A percentile compares a stretch with the other conserved stretches of the same genome.
Conservation (phyloP, 2,797 vertebrate species). For the Scomberomorus guttatus region DNA sequence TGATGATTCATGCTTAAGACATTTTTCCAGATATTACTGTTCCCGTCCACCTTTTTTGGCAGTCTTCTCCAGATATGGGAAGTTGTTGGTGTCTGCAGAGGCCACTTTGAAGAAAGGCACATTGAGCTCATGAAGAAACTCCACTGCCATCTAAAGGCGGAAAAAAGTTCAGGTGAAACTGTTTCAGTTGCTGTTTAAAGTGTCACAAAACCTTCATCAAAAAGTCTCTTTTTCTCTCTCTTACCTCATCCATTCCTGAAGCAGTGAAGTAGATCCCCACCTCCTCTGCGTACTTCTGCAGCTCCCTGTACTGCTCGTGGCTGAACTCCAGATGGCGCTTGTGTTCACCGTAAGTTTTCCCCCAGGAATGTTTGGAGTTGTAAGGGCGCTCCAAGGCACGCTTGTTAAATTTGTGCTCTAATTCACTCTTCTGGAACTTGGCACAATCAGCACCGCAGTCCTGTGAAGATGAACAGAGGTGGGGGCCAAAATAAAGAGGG, state of each 20-base stretch:
- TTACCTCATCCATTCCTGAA: constrained; percentile 98
- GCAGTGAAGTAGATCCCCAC: constrained; percentile 96
- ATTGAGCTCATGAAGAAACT: constrained; percentile 93
- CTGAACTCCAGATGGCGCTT: constrained; percentile 96
- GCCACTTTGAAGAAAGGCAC: constrained; percentile 99
- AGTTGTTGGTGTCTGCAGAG: constrained; percentile 98
- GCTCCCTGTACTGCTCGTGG: constrained; percentile 92
- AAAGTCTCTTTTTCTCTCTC: not conserved
- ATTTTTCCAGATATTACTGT: no score
- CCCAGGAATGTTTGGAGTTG: constrained; percentile 85
- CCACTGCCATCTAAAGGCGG: constrained; percentile 92
- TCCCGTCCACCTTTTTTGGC: constrained; percentile 91
- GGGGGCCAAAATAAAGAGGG: not conserved
- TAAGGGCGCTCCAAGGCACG: constrained; percentile 81
- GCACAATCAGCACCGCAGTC: constrained; percentile 95
- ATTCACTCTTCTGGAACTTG: constrained; percentile 96
- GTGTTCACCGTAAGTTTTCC: constrained; percentile 94
- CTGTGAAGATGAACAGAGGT: constrained; percentile 72
- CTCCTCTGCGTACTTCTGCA: constrained; percentile 92
- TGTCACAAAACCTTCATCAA: not conserved
- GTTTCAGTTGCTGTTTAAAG: not conserved
- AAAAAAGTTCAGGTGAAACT: constrained; percentile 21
- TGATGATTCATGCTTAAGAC: no score
- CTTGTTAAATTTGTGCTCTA: constrained; percentile 88
- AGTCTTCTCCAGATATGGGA: constrained; percentile 94